Conservation (phyloP, 2,888 invertebrate genomes). For the Harmothoe impar region DNA sequence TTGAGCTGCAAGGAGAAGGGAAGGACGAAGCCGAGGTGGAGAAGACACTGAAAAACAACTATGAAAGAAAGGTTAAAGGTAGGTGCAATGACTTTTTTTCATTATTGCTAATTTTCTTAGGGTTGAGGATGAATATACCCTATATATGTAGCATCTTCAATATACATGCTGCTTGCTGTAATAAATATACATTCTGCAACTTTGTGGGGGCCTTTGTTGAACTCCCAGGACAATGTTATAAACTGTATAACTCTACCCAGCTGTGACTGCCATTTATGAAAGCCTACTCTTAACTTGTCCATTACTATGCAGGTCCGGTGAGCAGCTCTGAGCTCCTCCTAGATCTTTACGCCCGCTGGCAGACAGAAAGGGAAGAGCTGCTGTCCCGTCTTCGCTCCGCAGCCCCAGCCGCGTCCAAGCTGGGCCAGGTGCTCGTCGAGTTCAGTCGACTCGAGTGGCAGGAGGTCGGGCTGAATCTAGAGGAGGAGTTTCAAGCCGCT, state of each 20-base stretch:
- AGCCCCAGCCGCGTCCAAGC: background rate
- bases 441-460: slow-evolving; percentile 74
- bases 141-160: too few species aligned
- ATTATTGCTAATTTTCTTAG: too few species aligned
- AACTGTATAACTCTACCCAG: too few species aligned
- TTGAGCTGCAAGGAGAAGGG: slow-evolving; percentile 63
- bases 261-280: too few species aligned
- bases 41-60: slow-evolving; percentile 54
- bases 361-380: slow-evolving; percentile 73
- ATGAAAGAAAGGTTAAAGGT: slow-evolving; percentile 61
- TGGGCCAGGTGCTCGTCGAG: slow-evolving; percentile 62
- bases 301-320: background rate
- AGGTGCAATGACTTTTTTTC: background rate
- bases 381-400: background rate
- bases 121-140: too few species aligned
- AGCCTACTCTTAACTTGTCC: background rate
- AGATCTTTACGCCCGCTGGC: slow-evolving; percentile 70
- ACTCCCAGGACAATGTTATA: too few species aligned
- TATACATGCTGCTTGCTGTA: too few species aligned
- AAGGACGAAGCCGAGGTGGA: slow-evolving; percentile 64
- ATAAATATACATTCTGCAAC: too few species aligned
- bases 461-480: slow-evolving; percentile 72
- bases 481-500: slow-evolving; percentile 71
- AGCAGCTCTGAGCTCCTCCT: slow-evolving; percentile 65
- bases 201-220: too few species aligned